Evolutionary conservation across 2,888 invertebrate species (phyloP).

Genomic region (Ephialtes manifestator): DNA sequence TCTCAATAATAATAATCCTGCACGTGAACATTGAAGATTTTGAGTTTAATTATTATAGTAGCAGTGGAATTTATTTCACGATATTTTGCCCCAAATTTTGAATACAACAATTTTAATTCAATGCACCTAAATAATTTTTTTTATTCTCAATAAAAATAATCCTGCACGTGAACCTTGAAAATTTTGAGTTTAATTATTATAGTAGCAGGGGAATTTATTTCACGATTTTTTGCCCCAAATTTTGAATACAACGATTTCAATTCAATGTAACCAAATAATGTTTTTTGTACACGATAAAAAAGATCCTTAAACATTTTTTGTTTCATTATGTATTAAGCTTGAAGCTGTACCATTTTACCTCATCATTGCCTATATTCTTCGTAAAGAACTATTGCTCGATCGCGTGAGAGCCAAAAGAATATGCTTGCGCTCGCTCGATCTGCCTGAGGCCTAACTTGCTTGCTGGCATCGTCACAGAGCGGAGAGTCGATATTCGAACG

Average conservation of each 20-base stretch:
- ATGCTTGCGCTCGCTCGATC: constrained; percentile 28
- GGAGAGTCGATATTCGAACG: constrained; percentile 75
- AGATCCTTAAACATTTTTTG: too few relatives aligned
- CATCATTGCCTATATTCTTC: not conserved
- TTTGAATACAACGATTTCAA: too few relatives aligned
- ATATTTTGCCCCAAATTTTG: too few relatives aligned
- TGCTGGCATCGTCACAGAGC: constrained; percentile 40
- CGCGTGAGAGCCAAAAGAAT: constrained; percentile 53
- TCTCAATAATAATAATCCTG: too few relatives aligned
- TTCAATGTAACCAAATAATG: too few relatives aligned
- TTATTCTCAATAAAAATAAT: not conserved
- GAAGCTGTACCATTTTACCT: not conserved
- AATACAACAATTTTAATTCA: too few relatives aligned
- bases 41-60: too few relatives aligned
- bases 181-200: too few relatives aligned
- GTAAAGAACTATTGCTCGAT: constrained; percentile 38
- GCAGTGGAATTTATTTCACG: not conserved
- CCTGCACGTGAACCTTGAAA: not conserved
- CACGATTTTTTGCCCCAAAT: too few relatives aligned
- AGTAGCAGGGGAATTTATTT: too few relatives aligned
- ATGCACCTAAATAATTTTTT: not conserved
- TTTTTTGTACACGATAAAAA: too few relatives aligned
- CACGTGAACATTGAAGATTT: too few relatives aligned
- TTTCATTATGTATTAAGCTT: constrained; percentile 2
- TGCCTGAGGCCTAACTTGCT: constrained; percentile 26